phyloP scores from a whole-genome alignment of 2,797 vertebrate genomes.

The Nannoperca australis region DNA sequence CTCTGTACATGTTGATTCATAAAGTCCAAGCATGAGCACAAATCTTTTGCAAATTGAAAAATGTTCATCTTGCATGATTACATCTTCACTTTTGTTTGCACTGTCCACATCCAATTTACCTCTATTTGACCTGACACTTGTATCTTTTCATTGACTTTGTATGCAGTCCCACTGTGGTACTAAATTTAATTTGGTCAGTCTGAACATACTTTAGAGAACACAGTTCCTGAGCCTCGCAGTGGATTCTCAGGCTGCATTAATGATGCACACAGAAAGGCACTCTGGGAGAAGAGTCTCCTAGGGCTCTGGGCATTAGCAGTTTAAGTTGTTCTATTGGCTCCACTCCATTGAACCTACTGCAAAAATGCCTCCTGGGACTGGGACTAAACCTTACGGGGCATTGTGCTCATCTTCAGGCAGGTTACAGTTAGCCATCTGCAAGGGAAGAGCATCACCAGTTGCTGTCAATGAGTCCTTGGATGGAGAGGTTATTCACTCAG shows the following conservation, averaged over 20 bases:
- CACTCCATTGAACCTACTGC: not conserved
- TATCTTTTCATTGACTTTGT: not conserved
- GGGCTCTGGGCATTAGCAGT: not conserved
- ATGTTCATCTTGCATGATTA: not conserved
- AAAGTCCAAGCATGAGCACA: not conserved
- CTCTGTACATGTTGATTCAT: not conserved
- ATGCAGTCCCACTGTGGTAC: not conserved
- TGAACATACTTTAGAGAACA: not conserved
- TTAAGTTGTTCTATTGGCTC: not conserved
- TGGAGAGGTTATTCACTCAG: not conserved
- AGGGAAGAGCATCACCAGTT: not conserved
- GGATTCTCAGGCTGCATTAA: not conserved
- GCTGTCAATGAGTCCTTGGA: not conserved
- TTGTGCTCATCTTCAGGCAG: conserved; percentile 1
- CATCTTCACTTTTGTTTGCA: too few species aligned
- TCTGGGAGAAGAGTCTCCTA: not conserved
- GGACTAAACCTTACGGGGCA: not conserved
- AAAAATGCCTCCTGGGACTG: not conserved
- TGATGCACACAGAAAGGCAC: not conserved
- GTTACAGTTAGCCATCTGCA: not conserved
- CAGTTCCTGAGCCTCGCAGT: not conserved
- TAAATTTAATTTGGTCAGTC: not conserved
- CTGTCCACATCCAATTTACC: too few species aligned
- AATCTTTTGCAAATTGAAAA: not conserved
- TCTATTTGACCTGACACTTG: not conserved